Percentiles rank a stretch among this genome's conserved stretches.
These are phyloP conservation scores for Pipistrellus nathusii DNA, from an alignment of 2,797 vertebrate genomes.

Conservation along the genomic window DNA sequence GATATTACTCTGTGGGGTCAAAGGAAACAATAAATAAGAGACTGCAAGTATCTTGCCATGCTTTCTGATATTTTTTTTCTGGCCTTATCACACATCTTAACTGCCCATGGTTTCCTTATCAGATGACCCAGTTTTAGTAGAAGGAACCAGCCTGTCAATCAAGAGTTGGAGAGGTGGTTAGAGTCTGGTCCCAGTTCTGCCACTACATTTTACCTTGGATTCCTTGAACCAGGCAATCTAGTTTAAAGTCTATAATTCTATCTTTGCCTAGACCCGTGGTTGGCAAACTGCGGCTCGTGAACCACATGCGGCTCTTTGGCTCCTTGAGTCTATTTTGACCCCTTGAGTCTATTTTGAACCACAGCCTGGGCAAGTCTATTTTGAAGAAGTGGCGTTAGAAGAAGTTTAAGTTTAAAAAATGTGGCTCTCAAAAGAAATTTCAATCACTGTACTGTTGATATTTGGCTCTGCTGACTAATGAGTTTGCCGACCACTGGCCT, in stretches of 20 bases:
- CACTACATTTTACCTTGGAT: not conserved
- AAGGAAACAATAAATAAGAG: slow-evolving; percentile 53
- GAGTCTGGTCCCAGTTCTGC: not conserved
- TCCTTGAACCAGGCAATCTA: not conserved
- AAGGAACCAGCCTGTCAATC: slow-evolving; percentile 25
- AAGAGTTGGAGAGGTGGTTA: not conserved
- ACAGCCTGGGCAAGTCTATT: no score
- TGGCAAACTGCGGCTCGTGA: no score
- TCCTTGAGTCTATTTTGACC: no score
- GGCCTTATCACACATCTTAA: slow-evolving; percentile 22
- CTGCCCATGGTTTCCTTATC: not conserved
- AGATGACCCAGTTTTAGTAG: slow-evolving; percentile 27
- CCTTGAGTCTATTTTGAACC: no score
- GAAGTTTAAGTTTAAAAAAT: no score
- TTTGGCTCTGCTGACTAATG: no score
- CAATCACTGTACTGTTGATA: no score
- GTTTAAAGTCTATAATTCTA: not conserved
- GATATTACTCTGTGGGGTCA: not conserved
- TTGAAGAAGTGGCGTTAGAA: no score
- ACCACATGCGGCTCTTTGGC: no score
- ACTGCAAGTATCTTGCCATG: not conserved
- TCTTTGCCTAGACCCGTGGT: not conserved
- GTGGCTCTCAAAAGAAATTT: no score
- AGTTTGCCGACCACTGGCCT: no score
- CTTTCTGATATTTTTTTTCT: slow-evolving; percentile 33